phyloP scores from a whole-genome alignment of 1,140 invertebrate species.

The Hetaerina americana region DNA sequence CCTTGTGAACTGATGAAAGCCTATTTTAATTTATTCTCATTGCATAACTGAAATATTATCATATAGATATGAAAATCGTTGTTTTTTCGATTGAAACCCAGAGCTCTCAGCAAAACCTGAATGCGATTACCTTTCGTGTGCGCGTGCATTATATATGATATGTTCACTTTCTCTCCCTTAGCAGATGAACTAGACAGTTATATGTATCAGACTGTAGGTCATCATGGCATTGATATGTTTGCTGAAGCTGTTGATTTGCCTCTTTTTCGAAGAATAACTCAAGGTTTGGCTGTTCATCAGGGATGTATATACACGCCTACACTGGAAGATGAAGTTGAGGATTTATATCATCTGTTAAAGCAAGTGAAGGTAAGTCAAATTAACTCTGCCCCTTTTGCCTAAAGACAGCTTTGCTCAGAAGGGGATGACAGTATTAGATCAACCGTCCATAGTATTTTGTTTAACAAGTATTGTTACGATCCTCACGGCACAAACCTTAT shows the following conservation, averaged over 20 bases:
- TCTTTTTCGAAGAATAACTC: conserved; percentile 65
- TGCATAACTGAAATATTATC: not conserved
- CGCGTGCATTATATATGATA: not conserved
- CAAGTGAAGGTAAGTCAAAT: conserved; percentile 58
- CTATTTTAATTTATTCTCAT: conserved; percentile 11
- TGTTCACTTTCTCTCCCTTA: conserved; percentile 7
- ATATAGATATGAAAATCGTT: not conserved
- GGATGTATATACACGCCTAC: conserved; percentile 73
- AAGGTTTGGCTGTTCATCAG: conserved; percentile 62
- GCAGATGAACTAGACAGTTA: conserved; percentile 93
- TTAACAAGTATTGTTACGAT: too few species aligned
- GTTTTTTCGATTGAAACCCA: not conserved
- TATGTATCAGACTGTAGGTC: conserved; percentile 99
- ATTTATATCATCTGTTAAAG: conserved; percentile 75
- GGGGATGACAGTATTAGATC: too few species aligned
- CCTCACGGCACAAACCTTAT: too few species aligned
- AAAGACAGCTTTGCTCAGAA: too few species aligned
- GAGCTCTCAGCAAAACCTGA: too few species aligned
- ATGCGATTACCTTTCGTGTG: too few species aligned
- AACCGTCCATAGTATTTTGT: too few species aligned
- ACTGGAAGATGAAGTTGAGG: conserved; percentile 96
- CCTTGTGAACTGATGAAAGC: not conserved
- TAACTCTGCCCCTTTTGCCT: conserved; percentile 5
- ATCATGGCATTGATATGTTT: conserved; percentile 83
- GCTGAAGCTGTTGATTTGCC: conserved; percentile 89